Base-by-base conservation (phyloP, 2,797 vertebrate species). In the Neomorphus geoffroyi region DNA sequence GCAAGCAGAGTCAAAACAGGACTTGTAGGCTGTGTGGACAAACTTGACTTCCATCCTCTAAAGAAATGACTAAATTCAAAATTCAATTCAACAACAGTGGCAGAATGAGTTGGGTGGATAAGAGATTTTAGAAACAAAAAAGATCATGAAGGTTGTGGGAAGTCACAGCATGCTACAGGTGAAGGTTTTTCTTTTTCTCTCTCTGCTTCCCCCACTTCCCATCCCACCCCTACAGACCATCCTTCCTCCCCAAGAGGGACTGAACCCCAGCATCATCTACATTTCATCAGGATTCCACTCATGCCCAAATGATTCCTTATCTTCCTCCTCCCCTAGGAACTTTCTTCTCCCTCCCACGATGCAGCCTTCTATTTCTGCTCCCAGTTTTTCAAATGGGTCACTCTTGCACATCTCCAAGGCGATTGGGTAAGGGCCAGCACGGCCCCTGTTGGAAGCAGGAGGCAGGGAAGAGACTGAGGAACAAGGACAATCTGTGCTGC, bases 371-470 rank as follows among this genome's bases (percentile, higher is more conserved):
- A 66, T 15, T 8, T 83, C 4, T 5, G 32, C 2, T 7, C 2
- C 7, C 32, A 75, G 13, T 10, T 65, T 81, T 91, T 50, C 0
- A 0, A 4, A 28, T 26, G 9, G 3, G 2, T 72, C 1, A 5
- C 15, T 18, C 21, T 73, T 57, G 23, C 23, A 77, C 3, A 0
- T 41, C 5, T 84, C 41, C 5, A 0, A 0, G 9, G 4, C 4
- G 1, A 4, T 11, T 67, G 57, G 13, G 24, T 28, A 65, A 21
- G 2, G 28, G 5, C 28, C 62, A 37, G 17, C 33, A 21, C 19
- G 45, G 48, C 4, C 7, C 11, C 11, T 48, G 2, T 26, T 32
- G n/a, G 56, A 66, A 73, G n/a, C 19, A 54, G 53, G 39, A 60
- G 30, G 6, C 26, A 56, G 24, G 6, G 23, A 78, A 66, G 17